Evolutionary conservation across 2,113 vertebrate genomes (phyloP).

Genomic region (Columbina picui): DNA sequence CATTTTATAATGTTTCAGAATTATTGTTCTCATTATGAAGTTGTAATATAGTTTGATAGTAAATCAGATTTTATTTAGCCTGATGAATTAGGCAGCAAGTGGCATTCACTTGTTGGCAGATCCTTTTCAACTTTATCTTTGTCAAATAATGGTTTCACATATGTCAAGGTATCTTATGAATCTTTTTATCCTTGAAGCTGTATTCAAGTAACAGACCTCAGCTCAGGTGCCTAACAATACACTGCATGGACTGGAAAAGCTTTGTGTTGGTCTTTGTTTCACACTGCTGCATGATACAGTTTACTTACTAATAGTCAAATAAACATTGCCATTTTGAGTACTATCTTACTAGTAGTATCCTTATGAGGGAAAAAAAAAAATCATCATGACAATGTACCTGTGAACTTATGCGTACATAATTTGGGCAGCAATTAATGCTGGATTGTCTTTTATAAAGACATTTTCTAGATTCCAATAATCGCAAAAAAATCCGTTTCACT

Average conservation of each 20-base stretch:
- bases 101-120: neutral
- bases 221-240: rapidly evolving
- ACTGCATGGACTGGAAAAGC: rapidly evolving
- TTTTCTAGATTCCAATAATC: neutral
- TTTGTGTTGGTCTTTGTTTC: neutral
- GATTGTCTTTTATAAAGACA: neutral
- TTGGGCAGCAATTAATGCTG: neutral
- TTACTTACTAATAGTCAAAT: neutral
- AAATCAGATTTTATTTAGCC: neutral
- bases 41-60: neutral
- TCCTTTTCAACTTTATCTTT: neutral
- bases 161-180: neutral
- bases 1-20: neutral
- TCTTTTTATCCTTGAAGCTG: neutral
- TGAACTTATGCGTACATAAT: neutral
- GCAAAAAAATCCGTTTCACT: neutral
- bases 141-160: neutral
- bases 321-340: neutral
- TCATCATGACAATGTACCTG: neutral
- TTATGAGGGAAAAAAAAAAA: neutral
- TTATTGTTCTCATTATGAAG: neutral
- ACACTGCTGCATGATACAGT: neutral
- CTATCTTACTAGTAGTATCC: neutral
- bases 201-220: neutral
- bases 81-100: neutral